Evolutionary conservation across 2,888 invertebrate species (phyloP), one percentile per base, ranked within the genome.

Genomic region (Tetanocera ferruginea): DNA sequence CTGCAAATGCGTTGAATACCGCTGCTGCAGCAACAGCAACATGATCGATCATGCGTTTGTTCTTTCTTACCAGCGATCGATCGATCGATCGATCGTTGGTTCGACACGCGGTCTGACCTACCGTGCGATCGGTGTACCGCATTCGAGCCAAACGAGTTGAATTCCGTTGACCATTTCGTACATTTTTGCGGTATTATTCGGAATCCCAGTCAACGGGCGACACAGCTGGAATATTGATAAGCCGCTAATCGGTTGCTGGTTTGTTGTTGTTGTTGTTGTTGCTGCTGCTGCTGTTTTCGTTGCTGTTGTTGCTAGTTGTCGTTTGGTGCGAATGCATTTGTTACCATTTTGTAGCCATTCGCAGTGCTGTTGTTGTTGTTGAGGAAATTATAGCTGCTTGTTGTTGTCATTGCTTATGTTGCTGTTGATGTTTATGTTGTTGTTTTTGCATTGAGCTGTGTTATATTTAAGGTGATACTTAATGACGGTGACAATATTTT

Each of bases 151-250:
- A 87, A 87, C 87, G 82, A 85, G 87, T 86, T 85, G 84, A 86
- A 87, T 87, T 88, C 87, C 88, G 80, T 84, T 87, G 88, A 86
- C 87, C 87, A 88, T 88, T 88, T 87, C 84, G 80, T 67, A 25
- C 34, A 75, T 75, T 75, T 67, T 66, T 55, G 64, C 75, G 66
- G 75, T 55, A 52, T 55, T 64, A 37, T 55, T 75, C 55, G 52
- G 67, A 75, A 75, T 75, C 75, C 49, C 75, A 75, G 67, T n/a
- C 55, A 52, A 23, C 67, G 75, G 19, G 79, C 70, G 86, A 85
- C 88, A 85, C 86, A 85, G 82, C 83, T 83, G 83, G 87, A 88
- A 88, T 87, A 87, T 87, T 87, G 86, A 88, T 88, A 87, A 86
- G 85, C 81, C 81, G 81, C 80, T 85, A 85, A 86, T 85, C 83